phyloP scores from a whole-genome alignment of 2,113 vertebrate genomes.

The Blennius ocellaris region DNA sequence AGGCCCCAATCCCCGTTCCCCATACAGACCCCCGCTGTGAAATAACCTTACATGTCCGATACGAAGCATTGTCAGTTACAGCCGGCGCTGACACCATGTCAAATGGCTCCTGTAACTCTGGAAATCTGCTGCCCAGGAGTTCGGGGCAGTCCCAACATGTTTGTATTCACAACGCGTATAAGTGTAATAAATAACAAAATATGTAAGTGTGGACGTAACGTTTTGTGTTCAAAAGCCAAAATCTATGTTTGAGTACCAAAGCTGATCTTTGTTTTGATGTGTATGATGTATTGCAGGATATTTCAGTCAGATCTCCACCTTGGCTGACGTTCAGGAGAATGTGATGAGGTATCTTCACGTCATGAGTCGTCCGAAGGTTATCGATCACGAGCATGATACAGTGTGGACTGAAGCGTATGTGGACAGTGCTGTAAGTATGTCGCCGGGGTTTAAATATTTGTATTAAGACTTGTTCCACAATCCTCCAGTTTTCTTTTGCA shows the following conservation, averaged over 20 bases:
- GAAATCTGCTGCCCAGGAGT: slow-evolving; percentile 7
- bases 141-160: slow-evolving; percentile 20
- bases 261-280: not conserved
- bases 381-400: slow-evolving; percentile 96
- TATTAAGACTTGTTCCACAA: no score
- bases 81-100: slow-evolving; percentile 54
- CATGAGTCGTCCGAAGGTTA: slow-evolving; percentile 96
- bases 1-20: slow-evolving; percentile 36
- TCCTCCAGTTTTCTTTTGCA: not conserved
- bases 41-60: slow-evolving; percentile 62
- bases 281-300: slow-evolving; percentile 85
- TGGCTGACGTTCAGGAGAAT: slow-evolving; percentile 97
- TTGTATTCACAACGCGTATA: not conserved
- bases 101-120: slow-evolving; percentile 31
- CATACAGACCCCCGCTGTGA: slow-evolving; percentile 37
- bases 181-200: not conserved
- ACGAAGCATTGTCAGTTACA: slow-evolving; percentile 61
- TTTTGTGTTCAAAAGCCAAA: no score
- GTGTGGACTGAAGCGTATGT: slow-evolving; percentile 98
- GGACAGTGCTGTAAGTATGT: slow-evolving; percentile 93
- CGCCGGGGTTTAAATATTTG: not conserved
- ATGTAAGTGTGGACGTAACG: not conserved
- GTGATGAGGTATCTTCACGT: slow-evolving; percentile 99
- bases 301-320: slow-evolving; percentile 96
- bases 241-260: no score